Percentiles rank a stretch among this genome's conserved stretches.
These are phyloP conservation scores for Timandra comae DNA, from an alignment of 2,888 invertebrate genomes.

Conservation along the genomic window DNA sequence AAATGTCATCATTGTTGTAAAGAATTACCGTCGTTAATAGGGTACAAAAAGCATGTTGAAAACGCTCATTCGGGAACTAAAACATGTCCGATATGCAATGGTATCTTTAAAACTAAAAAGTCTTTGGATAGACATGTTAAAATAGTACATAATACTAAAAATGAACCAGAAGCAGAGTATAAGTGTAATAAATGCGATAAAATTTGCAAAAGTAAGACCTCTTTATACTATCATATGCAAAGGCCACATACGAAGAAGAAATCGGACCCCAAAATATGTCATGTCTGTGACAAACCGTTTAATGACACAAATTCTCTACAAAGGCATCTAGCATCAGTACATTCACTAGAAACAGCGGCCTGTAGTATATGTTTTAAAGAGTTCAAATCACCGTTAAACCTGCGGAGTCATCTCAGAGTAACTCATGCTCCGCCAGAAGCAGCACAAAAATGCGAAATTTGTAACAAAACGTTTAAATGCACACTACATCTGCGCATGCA, in stretches of 20 bases:
- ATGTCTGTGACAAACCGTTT: conserved; percentile 27
- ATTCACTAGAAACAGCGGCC: conserved; percentile 24
- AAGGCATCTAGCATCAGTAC: conserved; percentile 30
- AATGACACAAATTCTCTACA: conserved; percentile 26
- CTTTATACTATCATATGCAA: conserved; percentile 30
- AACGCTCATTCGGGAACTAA: conserved; percentile 26
- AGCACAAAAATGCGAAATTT: conserved; percentile 26
- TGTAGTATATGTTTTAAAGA: conserved; percentile 34
- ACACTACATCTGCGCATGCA: conserved; percentile 34
- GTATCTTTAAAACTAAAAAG: conserved; percentile 20
- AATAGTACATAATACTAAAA: conserved; percentile 9
- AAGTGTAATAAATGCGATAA: conserved; percentile 16
- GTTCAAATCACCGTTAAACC: conserved; percentile 28
- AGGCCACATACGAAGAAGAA: conserved; percentile 17
- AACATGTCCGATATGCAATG: conserved; percentile 17
- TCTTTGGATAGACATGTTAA: conserved; percentile 21
- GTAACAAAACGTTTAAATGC: conserved; percentile 37
- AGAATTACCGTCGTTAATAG: conserved; percentile 23
- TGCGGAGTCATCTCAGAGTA: conserved; percentile 33
- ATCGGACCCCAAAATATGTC: conserved; percentile 7
- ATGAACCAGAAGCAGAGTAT: conserved; percentile 2
- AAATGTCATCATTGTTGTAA: conserved; percentile 31
- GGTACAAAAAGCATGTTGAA: conserved; percentile 25
- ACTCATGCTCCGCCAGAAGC: conserved; percentile 40
- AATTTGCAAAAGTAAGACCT: conserved; percentile 23